These are phyloP conservation scores for Xanthorhoe spadicearia DNA, from an alignment of 2,888 invertebrate species.

Conservation along the genomic window DNA sequence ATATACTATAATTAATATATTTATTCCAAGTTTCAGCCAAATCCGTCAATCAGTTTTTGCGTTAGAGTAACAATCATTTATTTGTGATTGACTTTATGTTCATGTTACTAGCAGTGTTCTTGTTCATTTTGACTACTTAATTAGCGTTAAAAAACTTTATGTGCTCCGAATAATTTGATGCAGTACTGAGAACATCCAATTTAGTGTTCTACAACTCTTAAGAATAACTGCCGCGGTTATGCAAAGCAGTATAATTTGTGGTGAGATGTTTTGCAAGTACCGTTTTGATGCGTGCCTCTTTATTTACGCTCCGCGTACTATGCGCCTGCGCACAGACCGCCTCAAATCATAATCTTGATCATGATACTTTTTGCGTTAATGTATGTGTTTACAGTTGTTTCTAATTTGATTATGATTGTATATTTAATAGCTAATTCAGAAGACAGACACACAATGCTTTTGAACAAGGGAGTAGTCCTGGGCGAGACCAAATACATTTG, in stretches of 20 bases:
- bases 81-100: not conserved
- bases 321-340: slow-evolving; percentile 40
- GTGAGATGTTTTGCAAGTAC: slow-evolving; percentile 41
- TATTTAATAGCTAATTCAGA: too few relatives aligned
- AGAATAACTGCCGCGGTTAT: slow-evolving; percentile 21
- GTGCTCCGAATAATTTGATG: not conserved
- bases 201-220: slow-evolving; percentile 6
- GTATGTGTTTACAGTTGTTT: not conserved
- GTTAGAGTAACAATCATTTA: too few relatives aligned
- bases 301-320: slow-evolving; percentile 50
- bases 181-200: slow-evolving; percentile 6
- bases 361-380: slow-evolving; percentile 19
- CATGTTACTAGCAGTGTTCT: not conserved
- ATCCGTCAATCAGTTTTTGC: too few relatives aligned
- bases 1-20: too few relatives aligned
- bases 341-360: slow-evolving; percentile 35
- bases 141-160: not conserved
- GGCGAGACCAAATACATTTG: too few relatives aligned
- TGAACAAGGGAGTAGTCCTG: too few relatives aligned
- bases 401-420: not conserved
- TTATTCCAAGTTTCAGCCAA: too few relatives aligned
- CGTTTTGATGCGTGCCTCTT: slow-evolving; percentile 47
- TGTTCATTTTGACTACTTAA: not conserved
- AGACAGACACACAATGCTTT: too few relatives aligned
- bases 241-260: slow-evolving; percentile 30